phyloP scores from a whole-genome alignment of 2,888 invertebrate genomes.

The Meandrusa payeni region DNA sequence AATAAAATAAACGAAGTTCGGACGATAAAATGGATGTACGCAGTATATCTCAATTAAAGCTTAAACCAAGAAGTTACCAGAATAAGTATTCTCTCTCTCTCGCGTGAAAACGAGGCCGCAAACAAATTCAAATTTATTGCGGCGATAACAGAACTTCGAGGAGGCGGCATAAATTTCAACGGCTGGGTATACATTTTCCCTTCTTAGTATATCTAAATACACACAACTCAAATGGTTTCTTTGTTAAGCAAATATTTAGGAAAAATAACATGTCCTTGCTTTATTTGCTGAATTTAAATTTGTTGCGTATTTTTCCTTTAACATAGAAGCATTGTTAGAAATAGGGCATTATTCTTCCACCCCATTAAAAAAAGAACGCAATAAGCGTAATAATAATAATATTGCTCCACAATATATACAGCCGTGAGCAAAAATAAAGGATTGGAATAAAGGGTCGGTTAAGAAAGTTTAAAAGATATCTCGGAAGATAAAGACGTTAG shows the following conservation, averaged over 20 bases:
- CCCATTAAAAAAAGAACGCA: no score
- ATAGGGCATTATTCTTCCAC: no score
- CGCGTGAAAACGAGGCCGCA: constrained; percentile 43
- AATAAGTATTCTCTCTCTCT: constrained; percentile 40
- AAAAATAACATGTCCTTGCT: no score
- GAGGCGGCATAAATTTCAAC: constrained; percentile 62
- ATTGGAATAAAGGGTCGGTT: no score
- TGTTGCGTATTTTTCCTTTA: no score
- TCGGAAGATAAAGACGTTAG: no score
- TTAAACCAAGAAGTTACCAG: constrained; percentile 41
- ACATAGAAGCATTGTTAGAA: no score
- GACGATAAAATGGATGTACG: constrained; percentile 24
- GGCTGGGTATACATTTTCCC: constrained; percentile 41
- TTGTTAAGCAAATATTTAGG: constrained; percentile 16
- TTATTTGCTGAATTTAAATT: no score
- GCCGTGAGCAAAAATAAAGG: no score
- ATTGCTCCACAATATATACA: no score
- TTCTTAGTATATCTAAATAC: constrained; percentile 36
- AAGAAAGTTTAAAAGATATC: no score
- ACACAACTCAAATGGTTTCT: constrained; percentile 22
- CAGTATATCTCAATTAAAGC: constrained; percentile 55
- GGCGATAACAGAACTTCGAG: constrained; percentile 65
- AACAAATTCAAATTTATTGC: constrained; percentile 68
- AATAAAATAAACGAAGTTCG: constrained; percentile 17
- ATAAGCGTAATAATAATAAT: no score